Evolutionary conservation across 1,140 invertebrate species (phyloP), one percentile per base, ranked within the genome.

Genomic region (Meteorus sp.): DNA sequence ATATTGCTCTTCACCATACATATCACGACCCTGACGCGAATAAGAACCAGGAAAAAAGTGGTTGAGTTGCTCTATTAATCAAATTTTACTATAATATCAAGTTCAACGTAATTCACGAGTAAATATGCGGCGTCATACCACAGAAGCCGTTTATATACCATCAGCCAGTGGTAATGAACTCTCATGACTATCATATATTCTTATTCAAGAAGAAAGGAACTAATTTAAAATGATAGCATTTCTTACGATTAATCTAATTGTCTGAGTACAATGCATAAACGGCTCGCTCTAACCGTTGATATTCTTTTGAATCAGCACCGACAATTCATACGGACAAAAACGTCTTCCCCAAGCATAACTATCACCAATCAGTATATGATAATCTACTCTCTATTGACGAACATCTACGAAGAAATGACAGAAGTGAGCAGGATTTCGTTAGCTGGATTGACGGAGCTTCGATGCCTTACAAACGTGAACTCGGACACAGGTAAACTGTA

Each of bases 401-500:
- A 41, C 45, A 55, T 25, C 62, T 85, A 50, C 67, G 62, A 22
- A 75, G 76, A 56, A 80, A 80, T 60, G 80, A 83, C 51, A 74
- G 69, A 37, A 82, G 78, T 43, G 84, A 85, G 43, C 65, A 78
- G 23, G 85, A 86, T 55, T 61, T 85, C 62, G 85, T 85, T 60
- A 80, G 80, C 59, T 86, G 82, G 65, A 82, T 82, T n/a, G 83
- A 84, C 60, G 83, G 82, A n/a, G 71, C 79, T 29, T 67, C 67
- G 4, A 67, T 29, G 47, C 72, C 68, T 73, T 79, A 86, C 72
- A 82, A 82, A 58, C 82, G 85, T 58, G 81, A 81, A 53, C 69
- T 85, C 8, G 76, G 80, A 45, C 85, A 86, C 80, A 87, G 85
- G 85, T 87, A 82, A 68, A 35, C 7, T 29, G 8, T 19, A 41